Conservation (phyloP, 2,888 invertebrate species). For the Idaea aversata region DNA sequence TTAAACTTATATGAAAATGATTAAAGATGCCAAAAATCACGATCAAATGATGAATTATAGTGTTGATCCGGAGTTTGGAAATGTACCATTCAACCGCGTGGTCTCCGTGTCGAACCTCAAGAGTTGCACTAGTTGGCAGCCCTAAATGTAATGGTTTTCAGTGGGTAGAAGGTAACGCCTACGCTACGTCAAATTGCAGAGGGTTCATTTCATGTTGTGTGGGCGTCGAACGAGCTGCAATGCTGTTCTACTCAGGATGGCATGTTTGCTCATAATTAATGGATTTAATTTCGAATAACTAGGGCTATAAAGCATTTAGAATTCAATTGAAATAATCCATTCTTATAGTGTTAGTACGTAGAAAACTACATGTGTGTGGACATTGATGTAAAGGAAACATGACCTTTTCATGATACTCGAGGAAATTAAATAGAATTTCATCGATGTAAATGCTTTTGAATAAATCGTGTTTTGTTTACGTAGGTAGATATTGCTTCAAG, state of each 20-base stretch:
- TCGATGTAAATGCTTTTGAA: no score
- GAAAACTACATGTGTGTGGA: no score
- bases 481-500: background rate
- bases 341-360: no score
- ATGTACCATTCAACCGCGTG: background rate
- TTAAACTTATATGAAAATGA: background rate
- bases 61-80: background rate
- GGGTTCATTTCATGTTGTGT: background rate
- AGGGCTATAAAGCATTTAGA: background rate
- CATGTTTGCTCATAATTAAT: background rate
- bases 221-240: background rate
- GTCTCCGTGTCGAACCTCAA: background rate
- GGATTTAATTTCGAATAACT: background rate
- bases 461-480: background rate
- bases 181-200: background rate
- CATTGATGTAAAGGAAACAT: no score
- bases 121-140: background rate
- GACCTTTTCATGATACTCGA: no score
- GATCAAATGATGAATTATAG: background rate
- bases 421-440: no score
- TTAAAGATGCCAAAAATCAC: background rate
- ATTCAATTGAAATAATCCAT: background rate
- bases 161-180: background rate
- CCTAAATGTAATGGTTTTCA: background rate
- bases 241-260: background rate